These are phyloP conservation scores for Etheostoma cragini DNA, from an alignment of 2,113 vertebrate species.

Conservation along the genomic window DNA sequence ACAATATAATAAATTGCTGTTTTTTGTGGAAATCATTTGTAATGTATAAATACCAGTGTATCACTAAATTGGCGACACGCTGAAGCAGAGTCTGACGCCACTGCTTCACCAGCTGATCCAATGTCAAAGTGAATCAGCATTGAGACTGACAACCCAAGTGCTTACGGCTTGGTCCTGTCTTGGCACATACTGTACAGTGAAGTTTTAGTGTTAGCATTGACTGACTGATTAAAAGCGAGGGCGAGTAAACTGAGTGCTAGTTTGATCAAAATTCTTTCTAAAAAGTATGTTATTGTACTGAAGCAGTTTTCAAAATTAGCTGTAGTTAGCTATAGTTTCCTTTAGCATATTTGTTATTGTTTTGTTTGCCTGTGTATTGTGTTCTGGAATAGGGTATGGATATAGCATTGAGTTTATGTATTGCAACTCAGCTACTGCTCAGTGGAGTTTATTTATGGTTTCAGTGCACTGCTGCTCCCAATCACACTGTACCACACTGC, in stretches of 20 bases:
- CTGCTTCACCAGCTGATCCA: slow-evolving; percentile 21
- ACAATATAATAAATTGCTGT: slow-evolving; percentile 1
- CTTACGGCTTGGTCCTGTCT: slow-evolving; percentile 21
- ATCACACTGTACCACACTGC: slow-evolving; percentile 25
- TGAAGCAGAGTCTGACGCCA: slow-evolving; percentile 21
- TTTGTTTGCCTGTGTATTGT: slow-evolving; percentile 27
- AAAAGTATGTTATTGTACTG: not conserved
- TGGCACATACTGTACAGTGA: not conserved
- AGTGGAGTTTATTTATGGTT: slow-evolving; percentile 49
- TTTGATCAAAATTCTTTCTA: slow-evolving; percentile 3
- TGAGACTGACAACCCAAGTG: slow-evolving; percentile 37
- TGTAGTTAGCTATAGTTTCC: not conserved
- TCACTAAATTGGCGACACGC: not conserved
- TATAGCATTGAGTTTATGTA: slow-evolving; percentile 33
- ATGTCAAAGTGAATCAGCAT: slow-evolving; percentile 46
- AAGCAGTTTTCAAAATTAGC: slow-evolving; percentile 9
- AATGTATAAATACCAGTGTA: not conserved
- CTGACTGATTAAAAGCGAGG: slow-evolving; percentile 10
- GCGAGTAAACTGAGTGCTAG: not conserved
- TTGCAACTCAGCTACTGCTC: slow-evolving; percentile 45
- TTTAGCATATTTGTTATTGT: slow-evolving; percentile 30
- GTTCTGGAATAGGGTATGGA: slow-evolving; percentile 3
- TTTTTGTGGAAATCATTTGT: slow-evolving; percentile 16
- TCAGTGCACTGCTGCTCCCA: slow-evolving; percentile 39
- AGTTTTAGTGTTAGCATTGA: slow-evolving; percentile 13